Base-by-base conservation (phyloP, 2,113 vertebrate species). In the Corythaeola cristata region DNA sequence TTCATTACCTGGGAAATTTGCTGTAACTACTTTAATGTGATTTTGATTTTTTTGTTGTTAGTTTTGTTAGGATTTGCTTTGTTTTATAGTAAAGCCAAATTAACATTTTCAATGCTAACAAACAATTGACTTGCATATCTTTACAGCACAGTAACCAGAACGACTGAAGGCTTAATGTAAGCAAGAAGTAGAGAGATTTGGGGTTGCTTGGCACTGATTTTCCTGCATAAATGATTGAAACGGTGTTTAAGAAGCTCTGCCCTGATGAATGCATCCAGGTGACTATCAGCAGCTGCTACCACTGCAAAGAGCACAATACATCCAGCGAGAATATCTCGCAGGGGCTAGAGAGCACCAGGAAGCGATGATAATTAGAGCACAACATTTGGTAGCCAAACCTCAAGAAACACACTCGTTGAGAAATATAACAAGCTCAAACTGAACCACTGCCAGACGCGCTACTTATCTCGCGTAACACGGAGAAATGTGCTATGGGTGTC, bases 1-100 rank as follows among this genome's bases (percentile, higher is more conserved):
- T 92, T 95, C 60, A 41, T 93, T 88, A 84, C 83, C 76, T 93
- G 62, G 60, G 83, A 96, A 93, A 81, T 63, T 91, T 95, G 39
- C 66, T 78, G 62, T 95, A 90, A 88, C 78, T 89, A 18, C 44
- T 89, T 85, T 84, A 88, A 82, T 59, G 53, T 64, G 78, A 88
- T 80, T 95, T 95, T 91, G 41, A n/a, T 80, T 79, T 93, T 66
- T 49, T 32, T 52, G 5, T 22, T 21, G 41, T 44, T 44, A 44
- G 41, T 76, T 66, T 53, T 39, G 21, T 94, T 95, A 81, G n/a
- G 27, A 16, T 30, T n/a, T 5, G 12, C 14, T 39, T 89, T 89
- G 32, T 63, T 91, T 85, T 80, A 37, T 37, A 52, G 56, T 41
- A 69, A 13, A 74, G 20, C 28, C 50, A 81, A 80, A 97, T 77